phyloP scores from a whole-genome alignment of 2,888 invertebrate species.

The Tineola bisselliella region DNA sequence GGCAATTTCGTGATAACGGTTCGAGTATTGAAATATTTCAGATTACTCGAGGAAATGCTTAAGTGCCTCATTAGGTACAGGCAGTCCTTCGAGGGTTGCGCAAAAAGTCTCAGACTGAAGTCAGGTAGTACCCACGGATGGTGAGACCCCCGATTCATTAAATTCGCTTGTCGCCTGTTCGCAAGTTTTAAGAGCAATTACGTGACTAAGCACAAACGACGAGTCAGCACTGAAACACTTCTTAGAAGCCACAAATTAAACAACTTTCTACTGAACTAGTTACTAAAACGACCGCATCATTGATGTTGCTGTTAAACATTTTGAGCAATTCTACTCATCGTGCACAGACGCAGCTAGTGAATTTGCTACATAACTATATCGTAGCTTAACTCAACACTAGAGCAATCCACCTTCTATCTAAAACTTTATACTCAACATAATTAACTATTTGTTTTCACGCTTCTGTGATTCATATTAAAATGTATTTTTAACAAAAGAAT shows the following conservation, averaged over 20 bases:
- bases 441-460: too few species aligned
- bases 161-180: slow-evolving; percentile 17
- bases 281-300: slow-evolving; percentile 12
- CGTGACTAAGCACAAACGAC: slow-evolving; percentile 56
- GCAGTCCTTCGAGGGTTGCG: slow-evolving; percentile 31
- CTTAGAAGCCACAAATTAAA: slow-evolving; percentile 55
- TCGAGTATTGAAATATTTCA: slow-evolving; percentile 26
- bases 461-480: too few species aligned
- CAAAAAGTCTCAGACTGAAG: slow-evolving; percentile 25
- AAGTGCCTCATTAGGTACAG: slow-evolving; percentile 51
- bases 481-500: not conserved
- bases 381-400: too few species aligned
- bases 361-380: too few species aligned
- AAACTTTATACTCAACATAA: too few species aligned
- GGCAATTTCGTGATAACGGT: slow-evolving; percentile 26
- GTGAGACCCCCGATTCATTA: slow-evolving; percentile 16
- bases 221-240: slow-evolving; percentile 28
- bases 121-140: slow-evolving; percentile 7
- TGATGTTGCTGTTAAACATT: slow-evolving; percentile 1
- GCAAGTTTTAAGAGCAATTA: slow-evolving; percentile 49
- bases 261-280: slow-evolving; percentile 35
- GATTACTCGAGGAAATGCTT: slow-evolving; percentile 29
- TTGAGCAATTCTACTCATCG: not conserved
- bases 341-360: not conserved
- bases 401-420: too few species aligned